Evolutionary conservation across 2,888 invertebrate genomes (phyloP).

Genomic region (Lobophora halterata): DNA sequence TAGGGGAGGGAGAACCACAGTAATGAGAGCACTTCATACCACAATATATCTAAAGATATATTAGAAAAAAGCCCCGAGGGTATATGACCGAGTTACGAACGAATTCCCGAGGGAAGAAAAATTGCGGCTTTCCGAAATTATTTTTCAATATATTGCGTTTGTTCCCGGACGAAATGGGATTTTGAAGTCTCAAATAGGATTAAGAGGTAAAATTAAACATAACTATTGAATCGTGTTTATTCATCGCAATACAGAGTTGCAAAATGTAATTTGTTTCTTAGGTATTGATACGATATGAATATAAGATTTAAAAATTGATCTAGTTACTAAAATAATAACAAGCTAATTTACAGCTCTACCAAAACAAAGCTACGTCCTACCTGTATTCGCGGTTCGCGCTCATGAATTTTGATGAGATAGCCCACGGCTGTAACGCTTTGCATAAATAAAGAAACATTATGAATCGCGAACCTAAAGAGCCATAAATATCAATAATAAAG

Average conservation of each 20-base stretch:
- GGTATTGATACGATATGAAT: no score
- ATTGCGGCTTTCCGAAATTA: slow-evolving; percentile 26
- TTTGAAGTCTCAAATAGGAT: slow-evolving; percentile 27
- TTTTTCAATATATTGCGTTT: slow-evolving; percentile 28
- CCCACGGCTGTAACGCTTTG: slow-evolving; percentile 8
- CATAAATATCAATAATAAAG: slow-evolving; percentile 16
- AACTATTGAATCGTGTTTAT: neutral
- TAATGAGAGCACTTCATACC: slow-evolving; percentile 56
- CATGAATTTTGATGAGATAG: slow-evolving; percentile 23
- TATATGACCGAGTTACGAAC: slow-evolving; percentile 43
- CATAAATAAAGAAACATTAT: slow-evolving; percentile 17
- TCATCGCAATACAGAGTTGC: slow-evolving; percentile 6
- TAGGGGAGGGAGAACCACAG: slow-evolving; percentile 57
- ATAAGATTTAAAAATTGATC: neutral
- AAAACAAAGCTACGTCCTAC: slow-evolving; percentile 11
- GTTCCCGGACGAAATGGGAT: slow-evolving; percentile 24
- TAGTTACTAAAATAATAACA: slow-evolving; percentile 2
- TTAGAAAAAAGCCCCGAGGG: slow-evolving; percentile 55
- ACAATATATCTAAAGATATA: neutral
- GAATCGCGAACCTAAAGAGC: slow-evolving; percentile 10
- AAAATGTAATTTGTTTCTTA: neutral
- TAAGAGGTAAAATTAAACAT: neutral
- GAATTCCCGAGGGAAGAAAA: slow-evolving; percentile 29
- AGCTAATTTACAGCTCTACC: slow-evolving; percentile 8
- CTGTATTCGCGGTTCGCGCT: slow-evolving; percentile 14